Conservation (phyloP, 2,113 vertebrate genomes). For the Phocoena phocoena region DNA sequence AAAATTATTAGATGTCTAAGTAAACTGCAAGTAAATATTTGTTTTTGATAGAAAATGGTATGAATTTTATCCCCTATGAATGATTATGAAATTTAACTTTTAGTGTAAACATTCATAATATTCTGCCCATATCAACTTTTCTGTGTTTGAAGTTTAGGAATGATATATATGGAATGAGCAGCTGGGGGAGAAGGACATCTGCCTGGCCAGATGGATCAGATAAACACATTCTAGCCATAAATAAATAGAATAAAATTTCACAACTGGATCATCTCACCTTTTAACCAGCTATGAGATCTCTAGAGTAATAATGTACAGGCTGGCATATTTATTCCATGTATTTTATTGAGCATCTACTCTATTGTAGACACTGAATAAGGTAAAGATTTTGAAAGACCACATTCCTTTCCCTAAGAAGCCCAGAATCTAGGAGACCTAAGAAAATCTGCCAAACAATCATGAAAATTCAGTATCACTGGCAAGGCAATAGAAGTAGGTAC, state of each 20-base stretch:
- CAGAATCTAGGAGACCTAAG: neutral
- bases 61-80: neutral
- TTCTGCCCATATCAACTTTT: neutral
- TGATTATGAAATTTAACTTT: constrained; percentile 33
- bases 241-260: neutral
- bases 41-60: neutral
- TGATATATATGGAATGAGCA: neutral
- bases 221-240: neutral
- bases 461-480: neutral
- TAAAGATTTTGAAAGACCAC: neutral
- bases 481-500: neutral
- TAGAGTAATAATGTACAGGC: neutral
- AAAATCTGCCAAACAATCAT: neutral
- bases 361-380: neutral
- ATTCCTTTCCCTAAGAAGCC: neutral
- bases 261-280: neutral
- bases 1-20: constrained; percentile 44
- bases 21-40: constrained; percentile 3
- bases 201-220: neutral
- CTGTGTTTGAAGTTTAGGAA: neutral
- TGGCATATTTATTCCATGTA: neutral
- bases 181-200: neutral
- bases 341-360: neutral
- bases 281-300: neutral
- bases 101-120: neutral